Evolutionary conservation across 2,888 invertebrate genomes (phyloP).

Genomic region (Acanthosoma haemorrhoidale): DNA sequence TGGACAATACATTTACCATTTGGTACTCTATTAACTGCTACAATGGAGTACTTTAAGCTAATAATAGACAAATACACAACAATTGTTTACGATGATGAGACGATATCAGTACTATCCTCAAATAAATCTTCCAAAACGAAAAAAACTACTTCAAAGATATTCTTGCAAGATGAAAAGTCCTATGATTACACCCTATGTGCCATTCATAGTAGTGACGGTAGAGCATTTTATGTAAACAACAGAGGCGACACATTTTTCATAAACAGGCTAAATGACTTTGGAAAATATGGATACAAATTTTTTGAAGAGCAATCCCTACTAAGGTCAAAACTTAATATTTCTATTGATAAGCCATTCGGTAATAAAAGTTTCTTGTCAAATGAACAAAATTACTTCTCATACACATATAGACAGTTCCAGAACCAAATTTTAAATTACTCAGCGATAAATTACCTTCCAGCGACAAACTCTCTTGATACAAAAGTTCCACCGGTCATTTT

Average conservation of each 20-base stretch:
- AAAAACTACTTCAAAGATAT: neutral
- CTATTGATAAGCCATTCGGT: neutral
- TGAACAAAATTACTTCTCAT: neutral
- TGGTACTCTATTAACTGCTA: neutral
- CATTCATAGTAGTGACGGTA: neutral
- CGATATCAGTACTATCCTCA: neutral
- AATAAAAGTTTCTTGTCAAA: neutral
- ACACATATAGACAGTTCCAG: neutral
- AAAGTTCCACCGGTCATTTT: no score
- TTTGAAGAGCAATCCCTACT: neutral
- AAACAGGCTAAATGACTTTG: neutral
- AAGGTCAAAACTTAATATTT: no score
- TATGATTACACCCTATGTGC: constrained; percentile 1
- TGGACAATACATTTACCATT: constrained; percentile 11
- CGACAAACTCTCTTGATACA: neutral
- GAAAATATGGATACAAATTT: no score
- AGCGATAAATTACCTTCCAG: neutral
- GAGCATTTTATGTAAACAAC: neutral
- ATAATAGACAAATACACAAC: neutral
- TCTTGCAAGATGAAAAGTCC: neutral
- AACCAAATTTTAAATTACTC: neutral
- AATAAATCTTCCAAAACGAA: neutral
- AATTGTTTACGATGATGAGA: neutral
- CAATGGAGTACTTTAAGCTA: neutral
- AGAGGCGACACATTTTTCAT: neutral